Base-by-base conservation (phyloP, 37 sponge, comb jelly and placozoan genomes). In the Halichondria panicea region DNA sequence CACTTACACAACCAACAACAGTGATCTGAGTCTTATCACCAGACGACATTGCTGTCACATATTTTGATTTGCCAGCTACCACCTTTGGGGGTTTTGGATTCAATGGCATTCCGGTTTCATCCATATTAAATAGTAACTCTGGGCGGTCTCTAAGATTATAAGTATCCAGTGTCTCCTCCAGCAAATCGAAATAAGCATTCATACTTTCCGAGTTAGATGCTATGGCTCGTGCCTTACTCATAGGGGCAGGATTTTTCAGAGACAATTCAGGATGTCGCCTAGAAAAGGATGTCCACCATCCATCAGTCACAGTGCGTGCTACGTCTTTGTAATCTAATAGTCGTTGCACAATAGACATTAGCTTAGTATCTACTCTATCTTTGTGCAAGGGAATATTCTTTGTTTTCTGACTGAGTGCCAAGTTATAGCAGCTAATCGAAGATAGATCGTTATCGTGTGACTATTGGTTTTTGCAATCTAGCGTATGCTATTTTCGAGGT, bases 1-100 rank as follows among this genome's bases (percentile, higher is more conserved):
- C 71, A 70, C 31, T 70, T 25, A 42, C 48, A 45, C 71, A 70
- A 4, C 41, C 53, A 31, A 45, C 35, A 70, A 70, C 71, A 25
- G 71, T 70, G 18, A 70, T 70, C 7, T 70, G 45, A 4, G 52
- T n/a, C 31, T 70, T 70, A 4, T 9, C 43, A 12, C 52, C 71
- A 15, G n/a, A n/a, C n/a, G n/a, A n/a, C n/a, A n/a, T n/a, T n/a
- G n/a, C n/a, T n/a, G n/a, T n/a, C n/a, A n/a, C n/a, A n/a, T n/a
- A n/a, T n/a, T n/a, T n/a, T n/a, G n/a, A n/a, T n/a, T n/a, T n/a
- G 52, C 31, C 46, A 48, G 50, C 13, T 48, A 48, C 50, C 9
- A 13, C 9, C 13, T 48, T 48, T 9, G 50, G 50, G 9, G 50
- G 50, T 48, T 48, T 48, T 18, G 50, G 13, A 18, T 18, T 13